Base-by-base conservation (phyloP, 2,888 invertebrate genomes). In the Caenorhabditis japonica region DNA sequence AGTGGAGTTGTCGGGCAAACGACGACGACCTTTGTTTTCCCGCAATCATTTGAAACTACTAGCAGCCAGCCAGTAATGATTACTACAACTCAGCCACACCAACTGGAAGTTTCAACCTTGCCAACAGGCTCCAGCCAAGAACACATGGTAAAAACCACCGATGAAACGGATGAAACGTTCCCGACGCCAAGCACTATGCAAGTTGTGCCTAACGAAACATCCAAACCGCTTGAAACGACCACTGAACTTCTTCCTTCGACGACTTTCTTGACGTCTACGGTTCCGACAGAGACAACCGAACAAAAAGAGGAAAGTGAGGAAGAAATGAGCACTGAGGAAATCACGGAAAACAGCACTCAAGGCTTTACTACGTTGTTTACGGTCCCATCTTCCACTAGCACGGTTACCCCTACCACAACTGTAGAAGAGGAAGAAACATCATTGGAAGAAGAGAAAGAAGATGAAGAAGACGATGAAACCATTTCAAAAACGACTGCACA, bases 11-110 rank as follows among this genome's bases (percentile, higher is more conserved):
- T 30, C 5, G 27, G 46, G 1, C 71, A 58, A 30, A 66, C 73
- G 8, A 49, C 43, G 56, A 64, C 76, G 13, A 76, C 79, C 3
- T 79, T 79, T 49, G 61, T 76, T 27, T 75, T 79, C 75, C 79
- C 79, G 17, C 75, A 76, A 36, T 75, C 76, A 3, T 72, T 72
- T 2, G 72, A 76, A 49, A 76, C 72, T 1, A 60, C 73, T 5
- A 58, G 61, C 0, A 36, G 41, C 5, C 21, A 17, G 0, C 33
- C 61, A 43, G 39, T 61, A 3, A 49, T 58, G 10, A 38, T 25
- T 13, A 13, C 47, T 8, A n/a, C 44, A 19, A 17, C 12, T 5
- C 38, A 56, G 15, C 19, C 39, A 7, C 47, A 47, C 43, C 66
- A 73, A 13, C 68, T 73, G 36, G 62, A 68, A 2, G 56, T 68